Conservation (phyloP, 2,797 vertebrate species). For the Micropoecilia bifurca region DNA sequence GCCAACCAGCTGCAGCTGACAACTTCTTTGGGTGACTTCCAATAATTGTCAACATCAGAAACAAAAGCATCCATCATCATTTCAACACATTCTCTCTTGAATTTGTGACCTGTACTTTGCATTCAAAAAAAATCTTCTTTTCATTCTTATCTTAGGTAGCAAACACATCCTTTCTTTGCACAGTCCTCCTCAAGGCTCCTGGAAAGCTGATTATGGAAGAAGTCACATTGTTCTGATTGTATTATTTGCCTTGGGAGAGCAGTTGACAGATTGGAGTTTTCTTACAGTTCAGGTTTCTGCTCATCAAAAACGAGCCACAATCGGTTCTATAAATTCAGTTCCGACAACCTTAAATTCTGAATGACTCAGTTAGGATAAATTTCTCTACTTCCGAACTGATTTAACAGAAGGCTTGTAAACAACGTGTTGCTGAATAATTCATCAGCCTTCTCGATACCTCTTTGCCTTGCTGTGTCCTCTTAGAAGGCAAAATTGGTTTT, state of each 20-base stretch:
- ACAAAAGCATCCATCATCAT: background rate
- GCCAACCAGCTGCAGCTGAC: conserved; percentile 41
- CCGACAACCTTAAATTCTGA: background rate
- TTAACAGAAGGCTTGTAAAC: conserved; percentile 22
- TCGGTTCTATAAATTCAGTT: background rate
- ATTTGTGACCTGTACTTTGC: background rate
- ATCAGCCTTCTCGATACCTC: conserved; percentile 21
- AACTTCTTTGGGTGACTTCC: background rate
- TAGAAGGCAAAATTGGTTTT: conserved; percentile 29
- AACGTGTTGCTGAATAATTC: conserved; percentile 47
- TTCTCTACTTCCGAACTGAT: background rate
- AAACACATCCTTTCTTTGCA: background rate
- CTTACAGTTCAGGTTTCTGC: conserved; percentile 8
- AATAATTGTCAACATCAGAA: background rate
- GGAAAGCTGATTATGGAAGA: background rate
- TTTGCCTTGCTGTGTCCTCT: conserved; percentile 10
- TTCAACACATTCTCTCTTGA: conserved; percentile 11
- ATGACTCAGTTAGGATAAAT: background rate
- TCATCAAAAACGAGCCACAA: conserved; percentile 25
- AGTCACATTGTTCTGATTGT: conserved; percentile 14
- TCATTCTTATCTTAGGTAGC: background rate
- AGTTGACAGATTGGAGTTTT: conserved; percentile 12
- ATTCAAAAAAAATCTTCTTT: background rate
- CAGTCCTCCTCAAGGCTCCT: background rate
- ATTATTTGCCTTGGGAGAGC: conserved; percentile 29